phyloP scores from a whole-genome alignment of 2,888 invertebrate genomes.

The Lasioglossum calceatum region DNA sequence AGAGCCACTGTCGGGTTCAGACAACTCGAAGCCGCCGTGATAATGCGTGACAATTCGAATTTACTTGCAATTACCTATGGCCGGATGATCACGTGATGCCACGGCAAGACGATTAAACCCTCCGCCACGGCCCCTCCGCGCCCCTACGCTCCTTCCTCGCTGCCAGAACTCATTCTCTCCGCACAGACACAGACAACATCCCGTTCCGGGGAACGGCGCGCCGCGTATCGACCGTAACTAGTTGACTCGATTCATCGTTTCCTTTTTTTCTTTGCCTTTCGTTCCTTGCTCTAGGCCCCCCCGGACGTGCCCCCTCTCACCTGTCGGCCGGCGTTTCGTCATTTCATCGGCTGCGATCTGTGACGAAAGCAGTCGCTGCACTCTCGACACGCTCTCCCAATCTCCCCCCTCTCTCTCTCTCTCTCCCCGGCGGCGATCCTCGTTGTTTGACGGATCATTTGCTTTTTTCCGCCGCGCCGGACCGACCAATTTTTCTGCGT shows the following conservation, averaged over 20 bases:
- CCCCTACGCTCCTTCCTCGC: not conserved
- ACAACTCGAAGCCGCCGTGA: slow-evolving; percentile 69
- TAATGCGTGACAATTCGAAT: slow-evolving; percentile 80
- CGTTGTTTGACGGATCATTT: slow-evolving; percentile 44
- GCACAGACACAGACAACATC: not conserved
- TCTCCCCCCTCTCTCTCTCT: not conserved
- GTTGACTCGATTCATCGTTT: slow-evolving; percentile 70
- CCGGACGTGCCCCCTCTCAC: slow-evolving; percentile 18
- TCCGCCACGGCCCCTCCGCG: not conserved
- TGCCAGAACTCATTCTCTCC: not conserved
- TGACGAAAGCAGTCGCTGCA: slow-evolving; percentile 54
- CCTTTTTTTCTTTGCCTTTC: slow-evolving; percentile 6
- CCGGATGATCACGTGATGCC: slow-evolving; percentile 71
- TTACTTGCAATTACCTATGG: slow-evolving; percentile 77
- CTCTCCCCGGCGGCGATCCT: not conserved
- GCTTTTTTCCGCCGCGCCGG: slow-evolving; percentile 15
- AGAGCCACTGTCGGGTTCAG: slow-evolving; percentile 64
- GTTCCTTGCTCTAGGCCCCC: slow-evolving; percentile 3
- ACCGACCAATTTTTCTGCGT: not conserved
- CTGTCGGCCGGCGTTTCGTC: slow-evolving; percentile 53
- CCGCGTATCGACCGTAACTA: slow-evolving; percentile 67
- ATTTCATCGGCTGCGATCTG: slow-evolving; percentile 55
- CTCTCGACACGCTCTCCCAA: slow-evolving; percentile 23
- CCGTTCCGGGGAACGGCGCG: slow-evolving; percentile 44
- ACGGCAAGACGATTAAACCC: slow-evolving; percentile 69